Evolutionary conservation across 2,797 vertebrate genomes (phyloP).

Genomic region (Lutjanus campechanus): DNA sequence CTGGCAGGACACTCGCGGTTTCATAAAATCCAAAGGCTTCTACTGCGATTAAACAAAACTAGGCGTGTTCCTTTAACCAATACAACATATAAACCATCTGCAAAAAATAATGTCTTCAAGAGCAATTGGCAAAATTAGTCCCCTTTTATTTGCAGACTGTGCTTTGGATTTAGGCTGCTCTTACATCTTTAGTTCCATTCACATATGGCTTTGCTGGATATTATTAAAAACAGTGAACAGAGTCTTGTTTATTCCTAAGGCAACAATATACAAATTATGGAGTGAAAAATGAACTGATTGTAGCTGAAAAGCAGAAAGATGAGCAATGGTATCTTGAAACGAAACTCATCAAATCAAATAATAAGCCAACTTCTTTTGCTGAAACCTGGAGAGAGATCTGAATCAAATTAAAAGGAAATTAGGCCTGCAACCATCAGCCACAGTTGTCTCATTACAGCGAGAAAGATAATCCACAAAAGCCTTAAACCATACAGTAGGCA

Average conservation of each 20-base stretch:
- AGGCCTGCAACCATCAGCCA: conserved; percentile 80
- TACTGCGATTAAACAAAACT: conserved; percentile 41
- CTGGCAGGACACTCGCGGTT: conserved; percentile 36
- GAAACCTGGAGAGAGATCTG: conserved; percentile 81
- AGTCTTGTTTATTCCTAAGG: conserved; percentile 85
- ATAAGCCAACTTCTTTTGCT: conserved; percentile 78
- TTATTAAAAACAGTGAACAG: conserved; percentile 75
- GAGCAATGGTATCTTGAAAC: conserved; percentile 76
- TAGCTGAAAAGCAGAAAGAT: conserved; percentile 77
- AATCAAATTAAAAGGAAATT: conserved; percentile 85
- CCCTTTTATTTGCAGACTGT: conserved; percentile 76
- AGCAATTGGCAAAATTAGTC: conserved; percentile 72
- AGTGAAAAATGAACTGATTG: conserved; percentile 72
- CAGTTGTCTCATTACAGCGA: conserved; percentile 80
- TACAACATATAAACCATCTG: conserved; percentile 66
- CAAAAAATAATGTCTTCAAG: conserved; percentile 70
- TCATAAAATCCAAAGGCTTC: conserved; percentile 49
- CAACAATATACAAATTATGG: conserved; percentile 81
- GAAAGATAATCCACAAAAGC: conserved; percentile 83
- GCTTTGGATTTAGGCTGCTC: conserved; percentile 81
- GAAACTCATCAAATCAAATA: conserved; percentile 82
- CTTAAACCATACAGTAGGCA: conserved; percentile 72
- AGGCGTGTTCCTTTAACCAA: conserved; percentile 53
- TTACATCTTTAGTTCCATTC: conserved; percentile 73
- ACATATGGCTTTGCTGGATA: conserved; percentile 83